These are phyloP conservation scores for Lymantria dispar DNA, from an alignment of 2,888 invertebrate species.

Conservation along the genomic window DNA sequence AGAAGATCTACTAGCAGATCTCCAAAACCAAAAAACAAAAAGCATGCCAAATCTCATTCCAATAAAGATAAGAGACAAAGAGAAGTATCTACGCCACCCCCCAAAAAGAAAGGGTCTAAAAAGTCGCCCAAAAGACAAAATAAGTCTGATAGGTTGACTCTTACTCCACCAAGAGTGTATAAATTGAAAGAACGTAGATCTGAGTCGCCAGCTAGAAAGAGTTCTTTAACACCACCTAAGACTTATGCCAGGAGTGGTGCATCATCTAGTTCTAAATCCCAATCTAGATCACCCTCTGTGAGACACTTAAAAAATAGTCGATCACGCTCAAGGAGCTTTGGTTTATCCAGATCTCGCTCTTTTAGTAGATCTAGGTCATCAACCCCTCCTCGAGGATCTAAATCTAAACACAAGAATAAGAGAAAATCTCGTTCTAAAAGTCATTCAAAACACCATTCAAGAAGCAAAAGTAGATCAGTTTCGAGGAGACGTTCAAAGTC, in stretches of 20 bases:
- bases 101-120: slow-evolving; percentile 37
- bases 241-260: slow-evolving; percentile 57
- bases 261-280: slow-evolving; percentile 58
- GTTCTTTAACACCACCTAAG: slow-evolving; percentile 68
- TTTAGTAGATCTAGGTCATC: slow-evolving; percentile 45
- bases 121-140: slow-evolving; percentile 44
- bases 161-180: slow-evolving; percentile 51
- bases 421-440: slow-evolving; percentile 52
- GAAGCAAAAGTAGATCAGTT: slow-evolving; percentile 38
- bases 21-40: slow-evolving; percentile 37
- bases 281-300: slow-evolving; percentile 45
- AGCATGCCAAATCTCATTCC: slow-evolving; percentile 40
- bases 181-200: slow-evolving; percentile 46
- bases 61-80: slow-evolving; percentile 46
- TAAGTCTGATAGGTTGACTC: slow-evolving; percentile 47
- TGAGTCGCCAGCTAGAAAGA: slow-evolving; percentile 49
- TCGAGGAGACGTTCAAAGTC: slow-evolving; percentile 50
- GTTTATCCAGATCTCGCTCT: slow-evolving; percentile 39
- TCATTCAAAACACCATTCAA: slow-evolving; percentile 46
- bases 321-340: slow-evolving; percentile 29
- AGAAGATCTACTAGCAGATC: slow-evolving; percentile 41
- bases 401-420: slow-evolving; percentile 41
- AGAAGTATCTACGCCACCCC: slow-evolving; percentile 45
- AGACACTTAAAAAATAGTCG: slow-evolving; percentile 40
- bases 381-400: slow-evolving; percentile 40